Conservation (phyloP, 1,140 invertebrate species). For the Asobara japonica region DNA sequence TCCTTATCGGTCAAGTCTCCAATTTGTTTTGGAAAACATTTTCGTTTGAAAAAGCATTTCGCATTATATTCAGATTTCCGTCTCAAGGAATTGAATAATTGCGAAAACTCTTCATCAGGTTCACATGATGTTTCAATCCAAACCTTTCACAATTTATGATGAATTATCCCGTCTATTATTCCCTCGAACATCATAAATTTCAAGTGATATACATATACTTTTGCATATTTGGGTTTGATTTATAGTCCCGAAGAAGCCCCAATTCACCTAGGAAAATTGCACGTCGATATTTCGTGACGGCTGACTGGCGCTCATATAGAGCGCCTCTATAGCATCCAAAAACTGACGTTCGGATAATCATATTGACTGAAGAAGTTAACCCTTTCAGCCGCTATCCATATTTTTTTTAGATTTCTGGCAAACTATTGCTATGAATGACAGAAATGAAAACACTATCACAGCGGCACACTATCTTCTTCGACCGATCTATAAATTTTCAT, state of each 20-base stretch:
- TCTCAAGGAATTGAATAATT: too few relatives aligned
- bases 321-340: neutral
- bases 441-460: too few relatives aligned
- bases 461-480: too few relatives aligned
- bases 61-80: too few relatives aligned
- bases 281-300: neutral
- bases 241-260: neutral
- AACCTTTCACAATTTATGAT: neutral
- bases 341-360: constrained; percentile 10
- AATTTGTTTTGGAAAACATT: too few relatives aligned
- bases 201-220: neutral
- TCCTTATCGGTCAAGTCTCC: too few relatives aligned
- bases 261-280: neutral
- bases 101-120: too few relatives aligned
- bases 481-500: too few relatives aligned
- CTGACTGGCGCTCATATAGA: constrained; percentile 17
- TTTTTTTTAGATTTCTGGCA: too few relatives aligned
- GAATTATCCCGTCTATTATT: neutral
- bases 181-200: neutral
- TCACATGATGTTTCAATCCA: neutral
- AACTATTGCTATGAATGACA: too few relatives aligned
- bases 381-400: neutral
- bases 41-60: too few relatives aligned
- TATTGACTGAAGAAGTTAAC: constrained; percentile 21
- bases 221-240: neutral